Evolutionary conservation across 1,140 invertebrate genomes (phyloP).

Genomic region (Gyrodactylus salaris): DNA sequence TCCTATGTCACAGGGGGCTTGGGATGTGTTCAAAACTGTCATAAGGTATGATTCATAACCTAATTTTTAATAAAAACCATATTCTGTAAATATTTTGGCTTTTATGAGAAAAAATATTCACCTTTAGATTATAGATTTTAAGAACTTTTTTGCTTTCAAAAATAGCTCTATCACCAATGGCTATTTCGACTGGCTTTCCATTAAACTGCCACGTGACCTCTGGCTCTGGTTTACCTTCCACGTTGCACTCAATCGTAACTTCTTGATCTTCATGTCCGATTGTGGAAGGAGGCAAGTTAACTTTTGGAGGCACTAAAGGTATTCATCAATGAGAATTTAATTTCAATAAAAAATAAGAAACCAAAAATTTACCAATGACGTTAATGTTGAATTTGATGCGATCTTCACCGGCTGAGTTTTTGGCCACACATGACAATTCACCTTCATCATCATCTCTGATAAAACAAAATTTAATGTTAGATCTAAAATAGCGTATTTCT

Average conservation of each 20-base stretch:
- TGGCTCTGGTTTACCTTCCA: constrained; percentile 4
- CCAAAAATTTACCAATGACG: not conserved
- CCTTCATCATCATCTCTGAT: constrained; percentile 1
- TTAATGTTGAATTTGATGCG: not conserved
- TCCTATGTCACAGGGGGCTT: too few species aligned
- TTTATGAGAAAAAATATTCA: too few species aligned
- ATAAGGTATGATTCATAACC: too few species aligned
- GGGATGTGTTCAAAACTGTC: too few species aligned
- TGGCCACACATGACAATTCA: not conserved
- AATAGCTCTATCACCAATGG: not conserved
- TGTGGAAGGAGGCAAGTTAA: not conserved
- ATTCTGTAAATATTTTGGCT: too few species aligned
- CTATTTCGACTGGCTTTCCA: not conserved
- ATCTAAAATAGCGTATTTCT: not conserved
- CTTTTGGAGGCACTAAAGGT: not conserved
- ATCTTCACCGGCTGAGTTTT: constrained; percentile 2
- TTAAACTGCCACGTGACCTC: not conserved
- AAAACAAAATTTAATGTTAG: not conserved
- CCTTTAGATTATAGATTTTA: not conserved
- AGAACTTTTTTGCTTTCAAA: not conserved
- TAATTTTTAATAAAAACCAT: too few species aligned
- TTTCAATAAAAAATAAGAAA: not conserved
- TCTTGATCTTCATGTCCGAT: not conserved
- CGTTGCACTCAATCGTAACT: not conserved
- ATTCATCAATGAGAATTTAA: not conserved